phyloP scores from a whole-genome alignment of 2,888 invertebrate species.

The Heliconius ismenius region DNA sequence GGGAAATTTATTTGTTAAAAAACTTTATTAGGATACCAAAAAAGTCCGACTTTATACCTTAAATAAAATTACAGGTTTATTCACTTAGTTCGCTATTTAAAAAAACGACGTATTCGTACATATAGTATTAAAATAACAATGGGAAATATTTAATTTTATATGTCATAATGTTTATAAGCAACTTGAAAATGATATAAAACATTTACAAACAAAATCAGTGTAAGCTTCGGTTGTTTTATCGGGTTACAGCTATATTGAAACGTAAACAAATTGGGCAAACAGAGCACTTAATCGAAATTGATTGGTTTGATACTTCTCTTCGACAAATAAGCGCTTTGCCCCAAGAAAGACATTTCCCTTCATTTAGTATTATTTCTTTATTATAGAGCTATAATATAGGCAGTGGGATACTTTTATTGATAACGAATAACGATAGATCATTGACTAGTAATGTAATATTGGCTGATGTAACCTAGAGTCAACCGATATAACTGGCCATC shows the following conservation, averaged over 20 bases:
- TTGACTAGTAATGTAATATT: not conserved
- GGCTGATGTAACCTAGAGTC: not conserved
- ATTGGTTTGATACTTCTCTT: slow-evolving; percentile 6
- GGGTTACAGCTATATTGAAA: slow-evolving; percentile 1
- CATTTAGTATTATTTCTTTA: not conserved
- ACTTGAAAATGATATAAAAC: slow-evolving; percentile 10
- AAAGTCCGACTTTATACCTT: too few species aligned
- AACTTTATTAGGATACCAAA: too few species aligned
- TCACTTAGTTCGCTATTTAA: too few species aligned
- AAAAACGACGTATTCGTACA: too few species aligned
- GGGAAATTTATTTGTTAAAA: too few species aligned
- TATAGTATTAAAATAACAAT: too few species aligned
- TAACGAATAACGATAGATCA: not conserved
- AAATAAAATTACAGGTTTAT: too few species aligned
- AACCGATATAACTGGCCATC: not conserved
- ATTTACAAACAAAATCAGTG: slow-evolving; percentile 5
- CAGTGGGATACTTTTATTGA: not conserved
- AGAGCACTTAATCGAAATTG: slow-evolving; percentile 4
- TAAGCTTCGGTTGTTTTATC: not conserved
- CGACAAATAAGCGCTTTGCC: not conserved
- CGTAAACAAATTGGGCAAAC: not conserved
- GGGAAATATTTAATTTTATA: too few species aligned
- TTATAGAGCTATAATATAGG: not conserved
- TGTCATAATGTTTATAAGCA: not conserved
- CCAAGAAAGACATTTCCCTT: not conserved